Conservation (phyloP, 2,888 invertebrate genomes). For the Zygaena filipendulae region DNA sequence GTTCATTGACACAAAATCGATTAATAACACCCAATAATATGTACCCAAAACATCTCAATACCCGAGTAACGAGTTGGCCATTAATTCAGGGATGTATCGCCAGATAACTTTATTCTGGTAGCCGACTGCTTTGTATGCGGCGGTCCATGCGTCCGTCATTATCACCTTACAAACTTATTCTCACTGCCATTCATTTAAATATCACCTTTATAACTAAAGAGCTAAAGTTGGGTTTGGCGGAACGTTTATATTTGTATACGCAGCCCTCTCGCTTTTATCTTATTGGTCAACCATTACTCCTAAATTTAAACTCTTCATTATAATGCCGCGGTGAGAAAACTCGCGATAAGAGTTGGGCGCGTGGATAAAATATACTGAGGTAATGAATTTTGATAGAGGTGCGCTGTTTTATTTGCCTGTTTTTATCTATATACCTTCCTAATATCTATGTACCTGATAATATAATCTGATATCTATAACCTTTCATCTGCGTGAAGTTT, state of each 20-base stretch:
- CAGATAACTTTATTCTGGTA: slow-evolving; percentile 69
- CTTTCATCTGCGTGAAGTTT: too few relatives aligned
- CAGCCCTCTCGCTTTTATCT: slow-evolving; percentile 63
- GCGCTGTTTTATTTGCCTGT: too few relatives aligned
- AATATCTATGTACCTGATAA: too few relatives aligned
- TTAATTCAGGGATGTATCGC: slow-evolving; percentile 67
- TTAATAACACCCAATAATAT: too few relatives aligned
- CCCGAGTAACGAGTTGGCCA: slow-evolving; percentile 66
- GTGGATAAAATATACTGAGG: slow-evolving; percentile 57
- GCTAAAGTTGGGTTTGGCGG: slow-evolving; percentile 19
- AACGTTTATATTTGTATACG: slow-evolving; percentile 27
- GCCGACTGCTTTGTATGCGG: slow-evolving; percentile 66
- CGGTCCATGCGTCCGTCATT: slow-evolving; percentile 64
- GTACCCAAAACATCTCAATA: slow-evolving; percentile 63
- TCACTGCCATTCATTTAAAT: slow-evolving; percentile 18
- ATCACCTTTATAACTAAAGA: slow-evolving; percentile 22
- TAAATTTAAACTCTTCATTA: slow-evolving; percentile 69
- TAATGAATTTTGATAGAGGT: slow-evolving; percentile 60
- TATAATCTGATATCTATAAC: too few relatives aligned
- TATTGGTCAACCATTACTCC: slow-evolving; percentile 67
- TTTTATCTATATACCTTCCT: too few relatives aligned
- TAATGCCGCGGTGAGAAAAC: slow-evolving; percentile 62
- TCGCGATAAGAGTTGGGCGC: slow-evolving; percentile 49
- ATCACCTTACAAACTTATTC: slow-evolving; percentile 33
- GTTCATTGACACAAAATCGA: slow-evolving; percentile 44